Conservation (phyloP, 92 coral and sea anemone genomes). For the Phymanthus crucifer region DNA sequence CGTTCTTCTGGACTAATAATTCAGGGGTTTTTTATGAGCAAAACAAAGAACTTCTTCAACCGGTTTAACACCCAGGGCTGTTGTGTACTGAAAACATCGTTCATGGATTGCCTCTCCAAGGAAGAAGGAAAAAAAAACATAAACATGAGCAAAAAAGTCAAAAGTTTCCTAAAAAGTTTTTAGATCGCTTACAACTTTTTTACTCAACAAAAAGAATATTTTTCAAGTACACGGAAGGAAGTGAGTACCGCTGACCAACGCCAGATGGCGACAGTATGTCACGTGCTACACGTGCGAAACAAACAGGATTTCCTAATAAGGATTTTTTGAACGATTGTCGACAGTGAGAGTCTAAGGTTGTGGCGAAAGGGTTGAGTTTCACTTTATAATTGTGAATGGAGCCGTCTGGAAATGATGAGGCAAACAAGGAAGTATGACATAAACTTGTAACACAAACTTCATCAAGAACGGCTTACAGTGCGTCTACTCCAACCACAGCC, state of each 20-base stretch:
- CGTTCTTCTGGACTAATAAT: neutral
- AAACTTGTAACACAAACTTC: neutral
- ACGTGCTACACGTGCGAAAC: slow-evolving; percentile 6
- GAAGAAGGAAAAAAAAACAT: too few relatives aligned
- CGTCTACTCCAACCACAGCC: too few relatives aligned
- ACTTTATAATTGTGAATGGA: neutral
- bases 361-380: neutral
- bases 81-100: neutral
- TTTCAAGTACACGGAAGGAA: neutral
- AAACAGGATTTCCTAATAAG: neutral
- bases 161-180: neutral
- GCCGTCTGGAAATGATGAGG: neutral
- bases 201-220: too few relatives aligned
- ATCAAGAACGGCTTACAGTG: too few relatives aligned
- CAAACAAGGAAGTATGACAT: neutral
- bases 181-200: too few relatives aligned
- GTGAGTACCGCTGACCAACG: neutral
- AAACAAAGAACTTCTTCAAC: neutral
- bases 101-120: neutral
- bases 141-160: neutral
- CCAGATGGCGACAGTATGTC: neutral
- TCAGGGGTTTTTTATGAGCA: too few relatives aligned
- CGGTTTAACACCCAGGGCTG: neutral
- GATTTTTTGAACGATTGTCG: neutral
- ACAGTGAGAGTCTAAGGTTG: neutral